Evolutionary conservation across 2,797 vertebrate species (phyloP).

Genomic region (Gadopsis marmoratus): DNA sequence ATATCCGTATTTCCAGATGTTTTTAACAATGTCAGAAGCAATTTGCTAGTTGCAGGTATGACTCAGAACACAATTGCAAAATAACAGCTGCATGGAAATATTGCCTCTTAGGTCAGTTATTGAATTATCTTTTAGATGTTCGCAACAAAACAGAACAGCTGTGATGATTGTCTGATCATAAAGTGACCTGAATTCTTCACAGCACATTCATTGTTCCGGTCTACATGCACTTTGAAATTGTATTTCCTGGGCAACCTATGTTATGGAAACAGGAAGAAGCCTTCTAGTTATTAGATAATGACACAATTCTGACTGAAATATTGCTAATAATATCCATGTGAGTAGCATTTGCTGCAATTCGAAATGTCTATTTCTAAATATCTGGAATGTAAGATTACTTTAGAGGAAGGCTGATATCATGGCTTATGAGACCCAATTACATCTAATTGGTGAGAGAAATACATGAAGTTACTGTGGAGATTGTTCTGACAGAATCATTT

Average conservation of each 20-base stretch:
- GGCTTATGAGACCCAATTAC: slow-evolving; percentile 60
- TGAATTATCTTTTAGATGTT: slow-evolving; percentile 11
- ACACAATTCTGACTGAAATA: slow-evolving; percentile 31
- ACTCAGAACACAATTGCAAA: slow-evolving; percentile 13
- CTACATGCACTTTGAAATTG: neutral
- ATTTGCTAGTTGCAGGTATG: slow-evolving; percentile 11
- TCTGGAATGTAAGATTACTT: slow-evolving; percentile 37
- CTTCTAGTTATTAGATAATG: slow-evolving; percentile 29
- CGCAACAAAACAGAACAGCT: slow-evolving; percentile 14
- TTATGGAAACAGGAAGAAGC: slow-evolving; percentile 9
- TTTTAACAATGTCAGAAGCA: slow-evolving; percentile 21
- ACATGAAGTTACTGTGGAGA: slow-evolving; percentile 72
- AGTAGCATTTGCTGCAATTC: slow-evolving; percentile 26
- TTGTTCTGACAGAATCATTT: slow-evolving; percentile 69
- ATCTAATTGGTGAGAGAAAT: slow-evolving; percentile 62
- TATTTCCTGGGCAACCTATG: slow-evolving; percentile 1
- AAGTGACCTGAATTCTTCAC: slow-evolving; percentile 13
- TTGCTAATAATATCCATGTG: slow-evolving; percentile 32
- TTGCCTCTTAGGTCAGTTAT: slow-evolving; percentile 13
- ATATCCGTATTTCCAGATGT: slow-evolving; percentile 34
- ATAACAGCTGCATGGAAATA: slow-evolving; percentile 17
- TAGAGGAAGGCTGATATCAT: slow-evolving; percentile 26
- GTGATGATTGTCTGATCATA: slow-evolving; percentile 5
- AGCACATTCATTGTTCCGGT: neutral
- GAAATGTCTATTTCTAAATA: slow-evolving; percentile 38